phyloP scores from a whole-genome alignment of 2,113 vertebrate genomes.

The Heterotilapia buettikoferi region DNA sequence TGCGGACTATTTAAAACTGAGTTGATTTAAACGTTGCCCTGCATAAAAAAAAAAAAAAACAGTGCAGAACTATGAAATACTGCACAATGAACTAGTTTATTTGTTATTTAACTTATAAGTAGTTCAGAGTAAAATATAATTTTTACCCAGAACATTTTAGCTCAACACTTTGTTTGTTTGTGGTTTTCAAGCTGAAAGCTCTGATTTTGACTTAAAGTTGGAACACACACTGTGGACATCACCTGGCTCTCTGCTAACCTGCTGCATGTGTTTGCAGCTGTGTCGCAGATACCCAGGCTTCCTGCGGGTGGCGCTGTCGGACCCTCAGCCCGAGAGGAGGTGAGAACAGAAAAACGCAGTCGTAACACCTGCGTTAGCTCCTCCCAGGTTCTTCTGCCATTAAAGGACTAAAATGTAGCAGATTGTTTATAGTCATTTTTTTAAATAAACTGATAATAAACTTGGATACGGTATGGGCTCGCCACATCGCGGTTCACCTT shows the following conservation, averaged over 20 bases:
- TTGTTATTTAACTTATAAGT: background rate
- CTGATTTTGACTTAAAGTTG: accelerated
- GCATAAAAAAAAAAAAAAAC: background rate
- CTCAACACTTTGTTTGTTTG: background rate
- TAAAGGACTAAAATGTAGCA: background rate
- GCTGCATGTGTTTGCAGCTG: constrained; percentile 57
- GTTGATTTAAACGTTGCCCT: background rate
- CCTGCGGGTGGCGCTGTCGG: constrained; percentile 86
- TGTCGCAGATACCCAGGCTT: constrained; percentile 85
- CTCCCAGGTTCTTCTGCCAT: background rate
- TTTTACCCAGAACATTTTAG: background rate
- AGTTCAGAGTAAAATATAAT: accelerated
- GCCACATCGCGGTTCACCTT: too few species aligned
- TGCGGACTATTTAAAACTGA: background rate
- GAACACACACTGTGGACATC: background rate
- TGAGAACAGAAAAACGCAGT: constrained; percentile 6
- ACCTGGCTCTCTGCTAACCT: background rate
- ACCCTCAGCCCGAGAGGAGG: constrained; percentile 86
- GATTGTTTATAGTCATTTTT: too few species aligned
- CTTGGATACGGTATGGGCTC: too few species aligned
- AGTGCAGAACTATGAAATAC: background rate
- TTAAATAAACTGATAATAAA: too few species aligned
- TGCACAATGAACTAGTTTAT: background rate
- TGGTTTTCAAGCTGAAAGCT: background rate
- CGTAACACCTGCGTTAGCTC: accelerated